Evolutionary conservation across 2,113 vertebrate species (phyloP).

Genomic region (Sorex araneus): DNA sequence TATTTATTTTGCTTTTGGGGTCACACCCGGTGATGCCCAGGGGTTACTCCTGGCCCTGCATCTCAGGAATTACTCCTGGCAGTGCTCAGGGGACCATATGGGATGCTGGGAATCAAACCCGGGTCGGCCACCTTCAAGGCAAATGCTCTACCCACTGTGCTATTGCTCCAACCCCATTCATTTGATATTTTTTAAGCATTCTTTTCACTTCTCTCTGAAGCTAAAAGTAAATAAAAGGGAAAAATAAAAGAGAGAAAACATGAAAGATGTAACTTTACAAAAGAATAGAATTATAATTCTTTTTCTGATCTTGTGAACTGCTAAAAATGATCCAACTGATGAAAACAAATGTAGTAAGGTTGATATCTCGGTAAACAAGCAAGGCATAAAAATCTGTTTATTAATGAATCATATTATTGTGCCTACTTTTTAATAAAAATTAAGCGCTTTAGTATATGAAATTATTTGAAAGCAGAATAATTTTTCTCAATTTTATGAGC

Average conservation of each 20-base stretch:
- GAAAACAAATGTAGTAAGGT: background rate
- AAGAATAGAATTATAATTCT: conserved; percentile 22
- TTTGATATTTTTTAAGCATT: background rate
- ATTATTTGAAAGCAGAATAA: conserved; percentile 43
- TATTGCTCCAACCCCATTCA: too few relatives aligned
- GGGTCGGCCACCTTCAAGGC: too few relatives aligned
- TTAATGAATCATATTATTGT: conserved; percentile 34
- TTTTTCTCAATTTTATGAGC: conserved; percentile 28
- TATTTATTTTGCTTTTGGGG: too few relatives aligned
- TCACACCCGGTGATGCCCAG: too few relatives aligned
- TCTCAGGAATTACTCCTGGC: too few relatives aligned
- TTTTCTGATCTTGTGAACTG: conserved; percentile 36
- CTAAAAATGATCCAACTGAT: conserved; percentile 30
- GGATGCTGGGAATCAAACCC: too few relatives aligned
- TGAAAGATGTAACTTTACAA: conserved; percentile 15
- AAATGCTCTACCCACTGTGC: too few relatives aligned
- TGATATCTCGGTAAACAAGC: background rate
- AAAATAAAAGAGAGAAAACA: conserved; percentile 37
- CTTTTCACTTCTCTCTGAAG: conserved; percentile 33
- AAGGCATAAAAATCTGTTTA: background rate
- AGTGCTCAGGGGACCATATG: too few relatives aligned
- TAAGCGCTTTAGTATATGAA: conserved; percentile 61
- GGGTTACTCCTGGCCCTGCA: too few relatives aligned
- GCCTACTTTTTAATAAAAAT: conserved; percentile 57
- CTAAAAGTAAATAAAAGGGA: background rate